These are phyloP conservation scores for Eueremaeus valkanovi DNA, from an alignment of 2,888 invertebrate species.

Conservation along the genomic window DNA sequence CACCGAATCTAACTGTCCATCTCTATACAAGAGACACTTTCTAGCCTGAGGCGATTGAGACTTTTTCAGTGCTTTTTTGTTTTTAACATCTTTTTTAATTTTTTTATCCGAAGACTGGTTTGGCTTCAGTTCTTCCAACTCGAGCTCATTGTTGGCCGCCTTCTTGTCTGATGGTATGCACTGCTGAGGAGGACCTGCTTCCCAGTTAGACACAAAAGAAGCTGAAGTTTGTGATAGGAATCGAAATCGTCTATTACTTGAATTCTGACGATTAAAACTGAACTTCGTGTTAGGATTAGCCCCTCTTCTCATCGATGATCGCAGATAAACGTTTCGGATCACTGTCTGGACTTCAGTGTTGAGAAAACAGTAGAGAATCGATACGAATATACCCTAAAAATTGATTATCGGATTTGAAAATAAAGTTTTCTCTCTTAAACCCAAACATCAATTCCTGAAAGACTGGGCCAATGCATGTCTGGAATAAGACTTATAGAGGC, in stretches of 20 bases:
- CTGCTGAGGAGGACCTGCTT: slow-evolving; percentile 36
- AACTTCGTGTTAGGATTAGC: slow-evolving; percentile 46
- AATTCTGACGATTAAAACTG: slow-evolving; percentile 42
- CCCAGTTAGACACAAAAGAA: slow-evolving; percentile 45
- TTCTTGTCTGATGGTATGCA: not conserved
- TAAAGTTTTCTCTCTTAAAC: too few species aligned
- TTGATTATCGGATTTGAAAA: not conserved
- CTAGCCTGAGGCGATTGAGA: not conserved
- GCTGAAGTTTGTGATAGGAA: slow-evolving; percentile 42
- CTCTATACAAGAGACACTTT: slow-evolving; percentile 2
- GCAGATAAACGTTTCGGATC: slow-evolving; percentile 46
- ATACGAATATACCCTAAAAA: slow-evolving; percentile 47
- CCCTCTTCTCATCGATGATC: slow-evolving; percentile 44
- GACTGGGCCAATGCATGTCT: too few species aligned
- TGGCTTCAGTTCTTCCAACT: not conserved
- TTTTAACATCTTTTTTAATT: too few species aligned
- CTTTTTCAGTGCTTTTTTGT: not conserved
- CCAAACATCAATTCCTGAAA: too few species aligned
- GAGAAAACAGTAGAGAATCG: slow-evolving; percentile 47
- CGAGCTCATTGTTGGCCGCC: not conserved
- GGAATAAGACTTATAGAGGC: too few species aligned
- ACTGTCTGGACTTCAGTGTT: slow-evolving; percentile 47
- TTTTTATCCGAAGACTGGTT: slow-evolving; percentile 2
- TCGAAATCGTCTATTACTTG: slow-evolving; percentile 43
- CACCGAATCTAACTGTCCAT: not conserved